These are phyloP conservation scores for Ellobium chinense DNA, from an alignment of 2,888 invertebrate species.

Conservation along the genomic window DNA sequence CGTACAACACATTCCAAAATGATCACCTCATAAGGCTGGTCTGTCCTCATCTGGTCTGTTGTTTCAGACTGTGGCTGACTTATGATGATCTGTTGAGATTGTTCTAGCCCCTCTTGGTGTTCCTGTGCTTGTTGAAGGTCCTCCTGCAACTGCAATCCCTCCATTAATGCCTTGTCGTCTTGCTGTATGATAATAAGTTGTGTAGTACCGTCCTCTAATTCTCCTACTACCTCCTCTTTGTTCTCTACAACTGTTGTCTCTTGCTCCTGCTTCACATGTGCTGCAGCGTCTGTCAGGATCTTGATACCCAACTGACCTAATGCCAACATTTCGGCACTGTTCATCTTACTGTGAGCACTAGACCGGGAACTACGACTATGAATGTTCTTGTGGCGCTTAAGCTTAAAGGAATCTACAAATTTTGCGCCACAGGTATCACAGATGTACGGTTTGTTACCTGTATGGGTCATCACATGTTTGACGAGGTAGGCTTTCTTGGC, in stretches of 20 bases:
- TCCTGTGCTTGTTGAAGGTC: no score
- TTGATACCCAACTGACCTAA: background rate
- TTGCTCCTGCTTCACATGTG: background rate
- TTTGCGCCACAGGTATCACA: background rate
- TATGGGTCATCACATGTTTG: background rate
- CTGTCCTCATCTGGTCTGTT: background rate
- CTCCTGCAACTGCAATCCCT: background rate
- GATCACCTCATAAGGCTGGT: background rate
- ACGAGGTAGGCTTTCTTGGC: background rate
- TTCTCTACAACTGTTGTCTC: background rate
- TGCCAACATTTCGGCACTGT: background rate
- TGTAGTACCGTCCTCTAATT: background rate
- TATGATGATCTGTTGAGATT: background rate
- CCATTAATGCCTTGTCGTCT: background rate
- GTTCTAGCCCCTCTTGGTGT: background rate
- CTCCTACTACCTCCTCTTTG: background rate
- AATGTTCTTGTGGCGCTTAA: background rate
- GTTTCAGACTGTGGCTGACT: background rate
- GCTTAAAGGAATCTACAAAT: slow-evolving; percentile 1
- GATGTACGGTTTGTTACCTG: slow-evolving; percentile 11
- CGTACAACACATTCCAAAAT: no score
- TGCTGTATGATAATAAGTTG: background rate
- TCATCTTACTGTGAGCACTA: background rate
- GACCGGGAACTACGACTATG: no score
- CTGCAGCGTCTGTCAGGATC: background rate